Percentiles rank a stretch among this genome's conserved stretches.
phyloP scores from a whole-genome alignment of 2,888 invertebrate species.

The Chromoteleia sp. region DNA sequence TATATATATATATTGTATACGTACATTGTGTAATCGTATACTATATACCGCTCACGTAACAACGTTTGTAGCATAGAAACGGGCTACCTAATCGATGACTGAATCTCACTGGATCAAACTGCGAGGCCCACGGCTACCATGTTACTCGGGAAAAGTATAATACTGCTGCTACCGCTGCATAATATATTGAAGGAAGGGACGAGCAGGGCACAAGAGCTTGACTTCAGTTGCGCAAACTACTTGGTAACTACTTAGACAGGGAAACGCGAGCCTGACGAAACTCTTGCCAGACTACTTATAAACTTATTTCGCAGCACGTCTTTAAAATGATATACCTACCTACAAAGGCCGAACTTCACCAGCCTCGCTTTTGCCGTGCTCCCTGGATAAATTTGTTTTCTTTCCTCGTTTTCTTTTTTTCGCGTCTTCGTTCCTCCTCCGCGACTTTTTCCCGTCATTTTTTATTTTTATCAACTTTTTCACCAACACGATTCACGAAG shows the following conservation, averaged over 20 bases:
- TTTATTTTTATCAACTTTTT: slow-evolving; percentile 66
- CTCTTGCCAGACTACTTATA: slow-evolving; percentile 82
- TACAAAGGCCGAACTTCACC: slow-evolving; percentile 69
- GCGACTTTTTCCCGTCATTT: slow-evolving; percentile 42
- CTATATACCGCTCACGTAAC: slow-evolving; percentile 42
- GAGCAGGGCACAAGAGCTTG: slow-evolving; percentile 74
- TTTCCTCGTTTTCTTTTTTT: slow-evolving; percentile 67
- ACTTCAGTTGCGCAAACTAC: slow-evolving; percentile 80
- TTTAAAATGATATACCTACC: slow-evolving; percentile 81
- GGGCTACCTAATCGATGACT: slow-evolving; percentile 68
- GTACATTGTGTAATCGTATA: slow-evolving; percentile 34
- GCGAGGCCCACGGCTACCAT: slow-evolving; percentile 53
- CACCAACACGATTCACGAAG: slow-evolving; percentile 72
- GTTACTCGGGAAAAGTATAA: slow-evolving; percentile 69
- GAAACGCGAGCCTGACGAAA: slow-evolving; percentile 79
- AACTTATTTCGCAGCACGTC: slow-evolving; percentile 82
- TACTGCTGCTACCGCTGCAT: slow-evolving; percentile 74
- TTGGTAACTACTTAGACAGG: slow-evolving; percentile 81
- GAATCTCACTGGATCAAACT: slow-evolving; percentile 62
- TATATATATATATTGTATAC: slow-evolving; percentile 36
- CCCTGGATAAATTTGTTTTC: slow-evolving; percentile 67
- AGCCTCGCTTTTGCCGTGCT: slow-evolving; percentile 50
- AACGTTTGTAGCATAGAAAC: slow-evolving; percentile 66
- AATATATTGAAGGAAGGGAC: slow-evolving; percentile 76
- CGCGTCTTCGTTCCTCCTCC: slow-evolving; percentile 17